Percentiles rank a stretch among this genome's conserved stretches.
Conservation (phyloP, 1,140 invertebrate genomes). For the Sycobia sp. region DNA sequence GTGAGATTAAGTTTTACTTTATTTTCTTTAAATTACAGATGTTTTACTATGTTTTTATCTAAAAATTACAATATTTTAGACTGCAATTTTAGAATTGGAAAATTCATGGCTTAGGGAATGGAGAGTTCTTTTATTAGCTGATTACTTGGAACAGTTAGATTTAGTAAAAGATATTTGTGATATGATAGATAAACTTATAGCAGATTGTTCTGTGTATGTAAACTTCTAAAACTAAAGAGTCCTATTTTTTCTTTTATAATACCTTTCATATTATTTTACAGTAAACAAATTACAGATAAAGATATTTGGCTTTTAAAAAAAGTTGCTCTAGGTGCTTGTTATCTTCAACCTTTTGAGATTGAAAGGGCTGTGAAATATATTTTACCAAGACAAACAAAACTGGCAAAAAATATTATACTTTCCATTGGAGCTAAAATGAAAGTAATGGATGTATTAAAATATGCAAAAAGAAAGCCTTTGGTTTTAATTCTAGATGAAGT, state of each 20-base stretch:
- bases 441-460: conserved; percentile 53
- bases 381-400: conserved; percentile 56
- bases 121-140: conserved; percentile 66
- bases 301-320: conserved; percentile 62
- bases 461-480: conserved; percentile 64
- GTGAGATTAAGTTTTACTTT: conserved; percentile 47
- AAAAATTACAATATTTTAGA: conserved; percentile 57
- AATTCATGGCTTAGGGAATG: conserved; percentile 69
- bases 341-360: conserved; percentile 56
- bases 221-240: background rate
- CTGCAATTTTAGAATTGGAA: conserved; percentile 66
- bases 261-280: conserved; percentile 16
- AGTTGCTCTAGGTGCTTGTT: conserved; percentile 51
- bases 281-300: conserved; percentile 52
- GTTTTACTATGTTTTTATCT: conserved; percentile 11
- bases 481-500: conserved; percentile 73
- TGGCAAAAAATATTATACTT: conserved; percentile 55
- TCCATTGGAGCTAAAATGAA: conserved; percentile 54
- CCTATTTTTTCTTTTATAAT: conserved; percentile 3
- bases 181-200: conserved; percentile 60
- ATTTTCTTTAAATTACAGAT: conserved; percentile 20
- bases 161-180: conserved; percentile 46
- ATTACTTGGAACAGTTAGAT: conserved; percentile 54
- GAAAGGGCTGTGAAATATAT: conserved; percentile 54
- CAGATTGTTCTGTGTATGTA: conserved; percentile 56